Base-by-base conservation (phyloP, 2,888 invertebrate species). In the Coelopa pilipes region DNA sequence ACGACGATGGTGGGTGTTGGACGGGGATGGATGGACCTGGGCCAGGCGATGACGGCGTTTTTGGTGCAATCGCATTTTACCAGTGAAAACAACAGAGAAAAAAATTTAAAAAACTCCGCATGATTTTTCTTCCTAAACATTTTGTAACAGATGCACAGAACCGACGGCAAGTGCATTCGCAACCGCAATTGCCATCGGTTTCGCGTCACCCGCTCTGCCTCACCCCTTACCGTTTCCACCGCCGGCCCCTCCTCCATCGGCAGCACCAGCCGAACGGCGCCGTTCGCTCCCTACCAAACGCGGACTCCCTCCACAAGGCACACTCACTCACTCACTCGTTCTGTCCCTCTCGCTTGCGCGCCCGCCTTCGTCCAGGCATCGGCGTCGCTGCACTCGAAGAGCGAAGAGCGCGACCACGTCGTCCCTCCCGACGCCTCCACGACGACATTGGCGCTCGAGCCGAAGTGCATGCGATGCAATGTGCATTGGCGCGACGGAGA, bases 71-170 rank as follows among this genome's bases (percentile, higher is more conserved):
- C 19, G 67, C 50, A 69, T 50, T 66, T 65, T 80, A 81, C 78
- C 80, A 77, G 84, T 83, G 85, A 82, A 84, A 85, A 85, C 83
- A 81, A 81, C 81, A 80, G 81, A 80, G 83, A 82, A 86, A 85
- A 84, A 85, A 82, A 81, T 81, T 84, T 78, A 77, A 81, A 76
- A 82, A 85, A 84, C 82, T 83, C 83, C 82, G 83, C 81, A 87
- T 81, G 86, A 85, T 86, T 86, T 86, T 86, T 85, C 86, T 87
- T 86, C 86, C 81, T 84, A 86, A 87, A 86, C 87, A 86, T 87
- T 86, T 86, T 86, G 80, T 86, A 86, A 82, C 86, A 87, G 87
- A 83, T 80, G 34, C 82, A 75, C 86, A 86, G 87, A 82, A 85
- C 76, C 74, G 76, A 75, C 75, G 77, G 78, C 79, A 81, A 76